Evolutionary conservation across 2,888 invertebrate species (phyloP).

Genomic region (Synergus laeviventris): DNA sequence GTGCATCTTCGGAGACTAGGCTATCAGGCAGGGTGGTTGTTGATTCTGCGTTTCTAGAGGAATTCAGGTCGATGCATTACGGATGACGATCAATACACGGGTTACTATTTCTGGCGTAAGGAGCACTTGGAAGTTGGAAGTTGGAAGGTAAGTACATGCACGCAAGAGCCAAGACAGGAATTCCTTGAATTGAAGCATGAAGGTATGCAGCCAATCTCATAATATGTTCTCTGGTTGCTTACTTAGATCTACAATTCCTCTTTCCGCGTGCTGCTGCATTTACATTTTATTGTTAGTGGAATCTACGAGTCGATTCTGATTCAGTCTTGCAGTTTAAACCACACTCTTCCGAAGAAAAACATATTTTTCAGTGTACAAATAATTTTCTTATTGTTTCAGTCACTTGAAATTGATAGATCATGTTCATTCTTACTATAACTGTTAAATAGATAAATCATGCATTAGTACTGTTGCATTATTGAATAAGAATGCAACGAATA

Average conservation of each 20-base stretch:
- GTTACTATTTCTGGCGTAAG: slow-evolving; percentile 20
- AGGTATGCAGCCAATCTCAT: slow-evolving; percentile 26
- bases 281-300: neutral
- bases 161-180: neutral
- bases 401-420: neutral
- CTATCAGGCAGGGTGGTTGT: neutral
- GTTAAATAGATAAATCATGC: neutral
- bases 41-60: slow-evolving; percentile 24
- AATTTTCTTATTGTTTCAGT: neutral
- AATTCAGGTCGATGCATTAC: slow-evolving; percentile 36
- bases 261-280: neutral
- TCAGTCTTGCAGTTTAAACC: neutral
- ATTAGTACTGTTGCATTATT: neutral
- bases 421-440: neutral
- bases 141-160: slow-evolving; percentile 1
- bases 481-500: neutral
- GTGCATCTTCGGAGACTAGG: slow-evolving; percentile 5
- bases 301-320: neutral
- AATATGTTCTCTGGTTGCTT: neutral
- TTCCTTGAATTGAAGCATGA: neutral
- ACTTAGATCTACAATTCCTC: neutral
- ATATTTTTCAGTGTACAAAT: neutral
- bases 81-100: slow-evolving; percentile 15
- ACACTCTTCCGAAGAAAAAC: neutral
- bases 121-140: neutral